A percentile compares a stretch with the other conserved stretches of the same genome.
Evolutionary conservation across 1,140 invertebrate genomes (phyloP).

Genomic region (Microplitis demolitor): DNA sequence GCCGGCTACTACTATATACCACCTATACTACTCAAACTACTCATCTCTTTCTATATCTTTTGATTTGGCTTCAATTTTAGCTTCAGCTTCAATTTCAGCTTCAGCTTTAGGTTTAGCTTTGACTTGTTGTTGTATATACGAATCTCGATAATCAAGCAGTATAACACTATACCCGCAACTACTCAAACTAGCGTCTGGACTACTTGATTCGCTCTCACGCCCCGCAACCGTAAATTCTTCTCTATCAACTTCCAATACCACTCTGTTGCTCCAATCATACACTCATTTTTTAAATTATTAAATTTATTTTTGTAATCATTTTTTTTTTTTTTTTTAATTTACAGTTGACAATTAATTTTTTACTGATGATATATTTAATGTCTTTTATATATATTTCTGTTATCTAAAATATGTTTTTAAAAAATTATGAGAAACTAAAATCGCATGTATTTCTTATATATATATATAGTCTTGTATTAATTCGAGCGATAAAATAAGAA

Average conservation of each 20-base stretch:
- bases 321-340: not conserved
- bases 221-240: not conserved
- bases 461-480: conserved; percentile 14
- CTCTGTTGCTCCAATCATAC: too few relatives aligned
- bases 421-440: not conserved
- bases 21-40: conserved; percentile 1
- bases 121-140: too few relatives aligned
- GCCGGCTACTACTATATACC: not conserved
- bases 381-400: too few relatives aligned
- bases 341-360: not conserved
- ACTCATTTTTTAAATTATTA: not conserved
- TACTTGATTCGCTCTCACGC: conserved; percentile 9
- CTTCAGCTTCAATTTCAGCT: too few relatives aligned
- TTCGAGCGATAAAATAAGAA: conserved; percentile 14
- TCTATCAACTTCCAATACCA: too few relatives aligned
- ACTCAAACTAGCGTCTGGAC: not conserved
- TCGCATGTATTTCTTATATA: not conserved
- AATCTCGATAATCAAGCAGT: too few relatives aligned
- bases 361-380: not conserved
- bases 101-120: too few relatives aligned
- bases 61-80: not conserved
- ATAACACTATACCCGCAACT: too few relatives aligned
- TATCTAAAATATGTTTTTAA: not conserved
- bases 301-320: not conserved
- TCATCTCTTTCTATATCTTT: not conserved